Evolutionary conservation across 2,113 vertebrate species (phyloP).

Genomic region (Genyomyrus donnyi): DNA sequence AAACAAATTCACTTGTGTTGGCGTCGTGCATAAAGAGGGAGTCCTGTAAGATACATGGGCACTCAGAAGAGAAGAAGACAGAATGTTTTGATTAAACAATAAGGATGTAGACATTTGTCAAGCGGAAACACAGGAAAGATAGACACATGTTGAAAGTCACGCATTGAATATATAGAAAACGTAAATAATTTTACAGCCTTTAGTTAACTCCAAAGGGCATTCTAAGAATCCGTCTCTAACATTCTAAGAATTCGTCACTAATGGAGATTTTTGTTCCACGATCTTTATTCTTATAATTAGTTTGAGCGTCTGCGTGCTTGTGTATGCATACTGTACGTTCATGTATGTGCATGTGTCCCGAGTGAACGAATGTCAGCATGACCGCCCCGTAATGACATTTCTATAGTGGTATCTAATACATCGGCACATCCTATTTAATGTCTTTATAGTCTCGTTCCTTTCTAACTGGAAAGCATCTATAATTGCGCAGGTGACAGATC

Average conservation of each 20-base stretch:
- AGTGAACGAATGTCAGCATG: neutral
- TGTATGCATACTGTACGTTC: neutral
- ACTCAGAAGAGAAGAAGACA: neutral
- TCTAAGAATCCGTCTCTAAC: neutral
- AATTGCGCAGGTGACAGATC: neutral
- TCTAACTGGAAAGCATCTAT: neutral
- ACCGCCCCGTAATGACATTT: neutral
- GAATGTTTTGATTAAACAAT: conserved; percentile 4
- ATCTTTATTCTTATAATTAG: neutral
- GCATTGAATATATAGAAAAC: neutral
- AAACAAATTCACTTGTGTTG: neutral
- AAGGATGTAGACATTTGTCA: neutral
- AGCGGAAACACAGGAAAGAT: neutral
- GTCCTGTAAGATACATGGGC: no score
- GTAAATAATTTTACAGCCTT: neutral
- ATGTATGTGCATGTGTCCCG: neutral
- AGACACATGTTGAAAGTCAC: neutral
- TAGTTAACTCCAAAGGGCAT: neutral
- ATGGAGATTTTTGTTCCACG: neutral
- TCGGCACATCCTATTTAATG: neutral
- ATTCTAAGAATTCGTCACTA: neutral
- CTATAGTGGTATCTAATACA: neutral
- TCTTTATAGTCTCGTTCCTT: neutral
- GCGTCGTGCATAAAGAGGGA: neutral
- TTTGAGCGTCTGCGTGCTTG: neutral